Percentiles rank a stretch among this genome's conserved stretches.
phyloP scores from a whole-genome alignment of 2,113 vertebrate genomes.

The Charina bottae region DNA sequence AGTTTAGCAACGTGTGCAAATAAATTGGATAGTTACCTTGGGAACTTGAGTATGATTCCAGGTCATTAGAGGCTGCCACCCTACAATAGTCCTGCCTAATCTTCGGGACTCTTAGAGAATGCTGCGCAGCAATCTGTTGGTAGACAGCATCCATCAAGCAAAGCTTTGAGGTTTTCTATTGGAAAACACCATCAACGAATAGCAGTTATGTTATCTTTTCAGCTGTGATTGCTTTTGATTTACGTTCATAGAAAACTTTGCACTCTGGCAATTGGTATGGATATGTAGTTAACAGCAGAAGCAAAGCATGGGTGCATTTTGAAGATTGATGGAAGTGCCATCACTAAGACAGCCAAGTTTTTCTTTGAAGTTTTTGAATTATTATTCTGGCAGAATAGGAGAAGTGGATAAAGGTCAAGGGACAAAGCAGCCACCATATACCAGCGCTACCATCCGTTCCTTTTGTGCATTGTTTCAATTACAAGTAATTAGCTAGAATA shows the following conservation, averaged over 20 bases:
- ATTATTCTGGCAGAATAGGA: conserved; percentile 65
- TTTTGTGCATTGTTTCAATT: conserved; percentile 57
- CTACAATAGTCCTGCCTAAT: not conserved
- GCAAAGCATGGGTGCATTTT: conserved; percentile 75
- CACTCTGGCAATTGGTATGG: conserved; percentile 70
- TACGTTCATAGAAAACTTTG: conserved; percentile 63
- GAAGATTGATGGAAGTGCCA: conserved; percentile 72
- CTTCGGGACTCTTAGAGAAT: not conserved
- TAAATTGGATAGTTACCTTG: not conserved
- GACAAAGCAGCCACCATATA: conserved; percentile 51
- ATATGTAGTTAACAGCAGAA: conserved; percentile 68
- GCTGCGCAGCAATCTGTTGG: not conserved
- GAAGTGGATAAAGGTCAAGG: conserved; percentile 60
- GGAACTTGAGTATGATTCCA: not conserved
- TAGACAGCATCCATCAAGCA: conserved; percentile 2
- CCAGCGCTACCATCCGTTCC: conserved; percentile 48
- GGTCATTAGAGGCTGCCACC: not conserved
- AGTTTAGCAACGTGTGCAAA: not conserved
- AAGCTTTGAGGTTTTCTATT: not conserved
- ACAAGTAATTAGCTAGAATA: conserved; percentile 55
- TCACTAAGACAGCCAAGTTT: conserved; percentile 63
- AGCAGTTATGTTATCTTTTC: conserved; percentile 57
- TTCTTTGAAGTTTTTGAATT: conserved; percentile 72
- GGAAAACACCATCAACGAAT: conserved; percentile 3
- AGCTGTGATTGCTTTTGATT: conserved; percentile 69